Evolutionary conservation across 2,888 invertebrate genomes (phyloP).

Genomic region (Leptopilina syphax): DNA sequence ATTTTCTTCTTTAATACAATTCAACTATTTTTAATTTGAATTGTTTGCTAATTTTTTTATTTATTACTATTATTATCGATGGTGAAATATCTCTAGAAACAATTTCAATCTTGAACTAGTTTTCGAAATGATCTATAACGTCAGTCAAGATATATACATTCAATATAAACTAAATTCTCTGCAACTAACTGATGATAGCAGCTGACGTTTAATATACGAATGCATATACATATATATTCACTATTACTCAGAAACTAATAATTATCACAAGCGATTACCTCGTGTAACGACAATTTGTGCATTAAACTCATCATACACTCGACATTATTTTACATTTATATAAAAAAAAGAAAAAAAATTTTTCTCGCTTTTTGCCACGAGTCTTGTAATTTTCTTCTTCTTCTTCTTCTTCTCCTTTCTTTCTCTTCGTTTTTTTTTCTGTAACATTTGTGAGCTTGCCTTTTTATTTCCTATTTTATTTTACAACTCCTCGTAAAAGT

Average conservation of each 20-base stretch:
- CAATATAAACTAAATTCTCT: not conserved
- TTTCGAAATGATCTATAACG: constrained; percentile 1
- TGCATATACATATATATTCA: not conserved
- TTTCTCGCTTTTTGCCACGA: not conserved
- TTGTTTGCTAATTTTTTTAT: too few species aligned
- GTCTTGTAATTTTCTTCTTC: not conserved
- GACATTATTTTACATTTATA: not conserved
- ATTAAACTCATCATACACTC: not conserved
- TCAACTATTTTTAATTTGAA: too few species aligned
- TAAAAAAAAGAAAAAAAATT: not conserved
- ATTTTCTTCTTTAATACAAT: too few species aligned
- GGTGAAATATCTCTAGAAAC: not conserved
- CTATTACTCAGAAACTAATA: not conserved
- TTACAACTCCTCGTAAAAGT: constrained; percentile 38
- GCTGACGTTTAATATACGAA: constrained; percentile 27
- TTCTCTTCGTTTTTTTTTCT: not conserved
- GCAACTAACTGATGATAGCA: constrained; percentile 5
- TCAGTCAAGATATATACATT: not conserved
- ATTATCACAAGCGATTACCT: not conserved
- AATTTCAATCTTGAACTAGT: not conserved
- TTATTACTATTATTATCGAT: too few species aligned
- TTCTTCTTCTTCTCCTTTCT: too few species aligned
- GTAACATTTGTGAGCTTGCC: not conserved
- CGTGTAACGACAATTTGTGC: not conserved
- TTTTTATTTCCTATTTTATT: constrained; percentile 19